phyloP scores from a whole-genome alignment of 2,113 vertebrate genomes.

The Tachysurus vachellii region DNA sequence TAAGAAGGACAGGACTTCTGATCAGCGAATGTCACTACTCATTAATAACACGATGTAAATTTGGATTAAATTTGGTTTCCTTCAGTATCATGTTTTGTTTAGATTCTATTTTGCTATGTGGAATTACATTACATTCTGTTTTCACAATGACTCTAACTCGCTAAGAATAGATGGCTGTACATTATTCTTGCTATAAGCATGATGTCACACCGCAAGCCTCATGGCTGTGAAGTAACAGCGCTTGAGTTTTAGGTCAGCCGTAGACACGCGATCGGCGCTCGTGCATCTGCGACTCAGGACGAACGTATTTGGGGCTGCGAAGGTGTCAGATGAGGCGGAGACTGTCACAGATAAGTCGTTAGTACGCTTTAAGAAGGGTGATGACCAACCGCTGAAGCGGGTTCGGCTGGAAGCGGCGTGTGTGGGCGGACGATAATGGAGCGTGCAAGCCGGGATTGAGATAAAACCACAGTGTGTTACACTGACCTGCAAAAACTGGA shows the following conservation, averaged over 20 bases:
- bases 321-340: background rate
- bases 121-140: background rate
- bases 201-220: background rate
- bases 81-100: background rate
- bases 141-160: too few species aligned
- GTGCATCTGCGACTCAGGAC: background rate
- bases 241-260: too few species aligned
- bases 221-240: background rate
- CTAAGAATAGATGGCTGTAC: background rate
- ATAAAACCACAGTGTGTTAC: slow-evolving; percentile 10
- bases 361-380: background rate
- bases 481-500: background rate
- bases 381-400: background rate
- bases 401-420: background rate
- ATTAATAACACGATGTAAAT: background rate
- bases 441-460: background rate
- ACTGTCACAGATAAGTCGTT: background rate
- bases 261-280: background rate
- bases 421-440: slow-evolving; percentile 23
- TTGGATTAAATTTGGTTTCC: background rate
- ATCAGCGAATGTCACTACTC: background rate
- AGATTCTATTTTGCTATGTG: background rate
- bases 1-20: background rate
- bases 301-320: background rate
- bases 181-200: background rate